Evolutionary conservation across 1,140 invertebrate genomes (phyloP).

Genomic region (Achroia grisella): DNA sequence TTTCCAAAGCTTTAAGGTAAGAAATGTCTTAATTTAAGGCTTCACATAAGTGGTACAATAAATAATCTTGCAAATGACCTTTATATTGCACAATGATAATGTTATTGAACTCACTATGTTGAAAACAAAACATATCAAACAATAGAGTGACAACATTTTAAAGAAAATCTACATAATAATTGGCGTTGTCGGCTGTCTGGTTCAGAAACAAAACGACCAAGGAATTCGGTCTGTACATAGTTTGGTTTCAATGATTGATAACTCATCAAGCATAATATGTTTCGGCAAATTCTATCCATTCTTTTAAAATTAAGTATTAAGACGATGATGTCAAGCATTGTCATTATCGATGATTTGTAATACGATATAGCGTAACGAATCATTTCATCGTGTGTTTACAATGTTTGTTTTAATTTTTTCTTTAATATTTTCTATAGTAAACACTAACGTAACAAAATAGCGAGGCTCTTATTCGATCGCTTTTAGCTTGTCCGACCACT

Average conservation of each 20-base stretch:
- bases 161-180: conserved; percentile 41
- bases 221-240: conserved; percentile 12
- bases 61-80: too few species aligned
- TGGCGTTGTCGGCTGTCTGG: background rate
- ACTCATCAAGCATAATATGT: conserved; percentile 17
- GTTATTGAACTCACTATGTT: conserved; percentile 16
- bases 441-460: too few species aligned
- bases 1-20: too few species aligned
- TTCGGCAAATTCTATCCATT: background rate
- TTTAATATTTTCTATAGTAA: too few species aligned
- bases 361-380: background rate
- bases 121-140: conserved; percentile 10
- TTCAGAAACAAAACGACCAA: conserved; percentile 4
- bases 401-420: too few species aligned
- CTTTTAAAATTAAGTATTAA: background rate
- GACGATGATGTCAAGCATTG: background rate
- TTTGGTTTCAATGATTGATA: conserved; percentile 26
- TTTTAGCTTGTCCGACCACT: conserved; percentile 13
- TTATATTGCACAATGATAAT: background rate
- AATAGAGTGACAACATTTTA: conserved; percentile 3
- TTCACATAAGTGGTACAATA: too few species aligned
- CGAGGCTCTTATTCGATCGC: conserved; percentile 12
- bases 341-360: background rate
- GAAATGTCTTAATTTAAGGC: too few species aligned
- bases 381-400: too few species aligned